These are phyloP conservation scores for Cnemophilus loriae DNA, from an alignment of 2,113 vertebrate genomes.

Conservation along the genomic window DNA sequence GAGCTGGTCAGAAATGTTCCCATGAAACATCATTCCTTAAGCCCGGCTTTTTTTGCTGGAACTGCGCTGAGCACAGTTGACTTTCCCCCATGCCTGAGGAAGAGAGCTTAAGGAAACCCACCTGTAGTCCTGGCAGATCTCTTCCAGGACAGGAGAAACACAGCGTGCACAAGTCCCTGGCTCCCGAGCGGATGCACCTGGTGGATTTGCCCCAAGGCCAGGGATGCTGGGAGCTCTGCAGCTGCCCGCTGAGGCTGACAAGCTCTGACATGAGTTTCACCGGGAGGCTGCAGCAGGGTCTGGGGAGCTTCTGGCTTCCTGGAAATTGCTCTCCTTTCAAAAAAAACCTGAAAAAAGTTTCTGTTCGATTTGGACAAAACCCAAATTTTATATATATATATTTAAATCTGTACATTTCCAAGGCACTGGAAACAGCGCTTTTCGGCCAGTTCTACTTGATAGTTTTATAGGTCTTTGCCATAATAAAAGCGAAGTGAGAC, in stretches of 20 bases:
- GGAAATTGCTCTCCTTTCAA: slow-evolving; percentile 22
- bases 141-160: background rate
- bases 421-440: slow-evolving; percentile 45
- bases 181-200: slow-evolving; percentile 26
- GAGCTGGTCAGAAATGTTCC: background rate
- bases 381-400: background rate
- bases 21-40: background rate
- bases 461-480: slow-evolving; percentile 59
- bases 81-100: background rate
- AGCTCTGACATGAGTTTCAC: background rate
- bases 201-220: slow-evolving; percentile 33
- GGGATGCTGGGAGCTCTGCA: slow-evolving; percentile 27
- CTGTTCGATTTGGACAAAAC: slow-evolving; percentile 21
- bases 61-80: background rate
- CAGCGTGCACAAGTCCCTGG: background rate
- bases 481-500: slow-evolving; percentile 56
- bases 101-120: slow-evolving; percentile 47
- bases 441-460: slow-evolving; percentile 56
- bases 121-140: slow-evolving; percentile 42
- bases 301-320: slow-evolving; percentile 56
- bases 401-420: slow-evolving; percentile 7
- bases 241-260: slow-evolving; percentile 7
- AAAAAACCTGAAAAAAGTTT: background rate
- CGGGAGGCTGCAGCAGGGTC: background rate
- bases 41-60: slow-evolving; percentile 1